Base-by-base conservation (phyloP, 2,888 invertebrate genomes). In the Eubasilissa splendida region DNA sequence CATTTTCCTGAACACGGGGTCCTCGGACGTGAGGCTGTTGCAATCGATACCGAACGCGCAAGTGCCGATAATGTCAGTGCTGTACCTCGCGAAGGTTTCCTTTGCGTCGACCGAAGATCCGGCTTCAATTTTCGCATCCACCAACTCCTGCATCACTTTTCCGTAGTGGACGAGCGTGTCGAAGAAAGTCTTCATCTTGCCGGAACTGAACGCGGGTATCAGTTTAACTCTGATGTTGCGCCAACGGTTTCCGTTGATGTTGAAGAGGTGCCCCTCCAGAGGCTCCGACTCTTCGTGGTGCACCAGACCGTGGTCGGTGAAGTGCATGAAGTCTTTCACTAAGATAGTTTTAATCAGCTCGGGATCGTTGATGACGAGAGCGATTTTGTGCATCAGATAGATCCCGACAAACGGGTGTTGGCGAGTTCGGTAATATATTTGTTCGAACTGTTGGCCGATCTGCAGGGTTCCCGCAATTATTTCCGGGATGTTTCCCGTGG, bases 141-240 rank as follows among this genome's bases (percentile, higher is more conserved):
- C 85, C 76, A 54, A 86, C 4, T 86, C 84, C 1, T 87, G 85
- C 86, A 92, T 86, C 56, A 88, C 86, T 8, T 88, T 84, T 1
- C 89, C 90, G 80, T 91, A 89, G 31, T 88, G 86, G 4, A 89
- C 86, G 8, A 92, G 87, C 0, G 89, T 88, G 11, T 85, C 85
- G 82, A 92, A 91, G 91, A 92, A 92, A 12, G 85, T 88, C 85
- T 91, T 92, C 77, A 93, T 86, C 86, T 92, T 92, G 7, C 91
- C 92, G 0, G 92, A 91, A 1, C 92, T 90, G 85, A 92, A 93
- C 0, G 91, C 90, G 0, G 92, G 92, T 2, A 92, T 88, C 66
- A 93, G 84, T 81, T 91, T 91, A 0, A 87, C 84, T 70, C 93
- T 87, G 42, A 92, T 85, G 80, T 87, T 87, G 83, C 89, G 91